phyloP scores from a whole-genome alignment of 1,140 invertebrate species.

The Hycleus phaleratus region DNA sequence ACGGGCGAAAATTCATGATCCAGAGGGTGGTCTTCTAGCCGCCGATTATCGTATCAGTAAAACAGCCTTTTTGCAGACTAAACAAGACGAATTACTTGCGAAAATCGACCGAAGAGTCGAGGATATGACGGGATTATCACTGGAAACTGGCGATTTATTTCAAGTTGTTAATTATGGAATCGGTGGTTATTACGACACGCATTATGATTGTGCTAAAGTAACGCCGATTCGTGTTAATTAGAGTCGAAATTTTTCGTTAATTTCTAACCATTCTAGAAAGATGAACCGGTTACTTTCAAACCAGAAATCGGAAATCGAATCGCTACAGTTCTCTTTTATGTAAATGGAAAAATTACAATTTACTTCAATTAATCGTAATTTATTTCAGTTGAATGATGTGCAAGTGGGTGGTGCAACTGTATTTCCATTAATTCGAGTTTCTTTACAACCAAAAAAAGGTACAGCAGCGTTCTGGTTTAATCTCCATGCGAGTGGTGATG shows the following conservation, averaged over 20 bases:
- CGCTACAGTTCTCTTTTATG: conserved; percentile 88
- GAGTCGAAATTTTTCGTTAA: conserved; percentile 8
- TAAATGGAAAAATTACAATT: conserved; percentile 42
- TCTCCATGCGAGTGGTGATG: conserved; percentile 84
- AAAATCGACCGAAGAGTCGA: conserved; percentile 66
- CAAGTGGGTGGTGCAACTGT: conserved; percentile 93
- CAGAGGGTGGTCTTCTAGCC: conserved; percentile 82
- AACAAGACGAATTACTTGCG: conserved; percentile 69
- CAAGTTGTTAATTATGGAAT: conserved; percentile 98
- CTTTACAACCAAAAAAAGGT: conserved; percentile 82
- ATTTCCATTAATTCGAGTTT: conserved; percentile 77
- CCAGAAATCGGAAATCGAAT: conserved; percentile 85
- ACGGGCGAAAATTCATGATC: conserved; percentile 94
- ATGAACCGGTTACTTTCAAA: conserved; percentile 85
- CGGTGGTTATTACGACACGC: conserved; percentile 98
- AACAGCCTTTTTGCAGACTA: conserved; percentile 87
- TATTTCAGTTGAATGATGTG: conserved; percentile 85
- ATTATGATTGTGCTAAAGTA: conserved; percentile 92
- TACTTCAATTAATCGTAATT: not conserved
- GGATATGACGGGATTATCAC: conserved; percentile 75
- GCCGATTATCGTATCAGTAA: conserved; percentile 96
- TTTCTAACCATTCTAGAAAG: conserved; percentile 52
- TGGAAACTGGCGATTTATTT: conserved; percentile 86
- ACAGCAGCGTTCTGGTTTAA: conserved; percentile 96
- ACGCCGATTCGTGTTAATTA: conserved; percentile 32